phyloP scores from a whole-genome alignment of 1,140 invertebrate genomes.

The Caenorhabditis brenneri region DNA sequence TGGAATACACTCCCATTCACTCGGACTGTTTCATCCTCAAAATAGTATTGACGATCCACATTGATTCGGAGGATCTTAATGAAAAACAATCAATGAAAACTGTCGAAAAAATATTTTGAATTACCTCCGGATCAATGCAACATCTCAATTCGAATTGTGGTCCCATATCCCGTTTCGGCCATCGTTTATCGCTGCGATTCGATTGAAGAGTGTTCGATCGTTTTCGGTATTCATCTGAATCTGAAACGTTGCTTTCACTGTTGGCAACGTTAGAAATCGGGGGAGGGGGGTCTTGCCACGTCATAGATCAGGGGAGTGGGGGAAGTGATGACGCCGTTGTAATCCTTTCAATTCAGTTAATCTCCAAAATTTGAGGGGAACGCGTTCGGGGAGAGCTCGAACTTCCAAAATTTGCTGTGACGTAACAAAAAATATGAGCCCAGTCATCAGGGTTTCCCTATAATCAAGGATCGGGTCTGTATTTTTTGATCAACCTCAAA shows the following conservation, averaged over 20 bases:
- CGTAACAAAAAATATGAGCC: too few relatives aligned
- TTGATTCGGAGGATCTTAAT: slow-evolving; percentile 33
- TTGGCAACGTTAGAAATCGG: background rate
- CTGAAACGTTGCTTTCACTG: background rate
- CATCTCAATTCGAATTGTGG: slow-evolving; percentile 47
- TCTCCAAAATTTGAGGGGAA: background rate
- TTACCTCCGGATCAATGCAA: slow-evolving; percentile 48
- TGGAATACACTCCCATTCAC: slow-evolving; percentile 49
- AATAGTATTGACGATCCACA: slow-evolving; percentile 42
- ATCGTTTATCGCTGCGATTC: slow-evolving; percentile 38
- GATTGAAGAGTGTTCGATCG: slow-evolving; percentile 32
- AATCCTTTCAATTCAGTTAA: background rate
- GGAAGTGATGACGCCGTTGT: too few relatives aligned
- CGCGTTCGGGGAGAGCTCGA: too few relatives aligned
- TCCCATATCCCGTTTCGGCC: slow-evolving; percentile 37
- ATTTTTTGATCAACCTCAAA: too few relatives aligned
- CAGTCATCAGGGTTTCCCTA: too few relatives aligned
- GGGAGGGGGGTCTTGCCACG: background rate
- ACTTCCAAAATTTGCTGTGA: too few relatives aligned
- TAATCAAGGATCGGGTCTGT: too few relatives aligned
- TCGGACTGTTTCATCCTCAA: slow-evolving; percentile 48
- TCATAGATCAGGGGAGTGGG: too few relatives aligned
- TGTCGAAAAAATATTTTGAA: too few relatives aligned
- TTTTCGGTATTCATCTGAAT: slow-evolving; percentile 42
- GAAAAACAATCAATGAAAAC: background rate